Base-by-base conservation (phyloP, 2,888 invertebrate species). In the Mycogona germanica region DNA sequence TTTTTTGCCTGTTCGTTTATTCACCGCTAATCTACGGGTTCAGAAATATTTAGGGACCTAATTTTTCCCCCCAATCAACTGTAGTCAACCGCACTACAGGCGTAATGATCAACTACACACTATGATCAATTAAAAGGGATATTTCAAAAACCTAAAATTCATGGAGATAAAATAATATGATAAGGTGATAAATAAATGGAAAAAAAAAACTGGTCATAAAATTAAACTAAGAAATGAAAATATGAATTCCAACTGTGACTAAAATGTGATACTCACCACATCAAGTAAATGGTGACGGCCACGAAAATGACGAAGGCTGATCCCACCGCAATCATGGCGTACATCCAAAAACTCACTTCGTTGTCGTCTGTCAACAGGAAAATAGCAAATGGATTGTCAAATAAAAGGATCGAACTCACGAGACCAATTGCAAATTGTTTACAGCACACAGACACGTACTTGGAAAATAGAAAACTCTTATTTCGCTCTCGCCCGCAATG, bases 331-430 rank as follows among this genome's bases (percentile, higher is more conserved):
- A 57, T 57, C 57, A 57, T 57, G 35, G 57, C 57, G 40, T 57
- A 57, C 57, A 57, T 57, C 57, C 57, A 57, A 29, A 57, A 56
- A 51, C 57, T 57, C 9, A 55, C 55, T 53, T 57, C 57, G 48
- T 55, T 55, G 30, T 57, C 57, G 42, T 56, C 57, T 57, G 41
- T 21, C n/a, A n/a, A n/a, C n/a, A n/a, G n/a, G n/a, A n/a, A n/a
- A n/a, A n/a, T n/a, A n/a, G n/a, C n/a, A n/a, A n/a, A n/a, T n/a
- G n/a, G n/a, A n/a, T n/a, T n/a, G n/a, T n/a, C 9, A 32, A 32
- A 32, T n/a, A 32, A 9, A 32, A 12, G 35, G 35, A 12, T 12
- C 9, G n/a, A 12, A 32, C 9, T 32, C 23, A 19, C 14, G 25
- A 6, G 19, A 41, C 9, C 25, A 2, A 4, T 26, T n/a, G 28